A percentile compares a stretch with the other conserved stretches of the same genome.
These are phyloP conservation scores for Listronotus bonariensis DNA, from an alignment of 1,140 invertebrate species.

Conservation along the genomic window DNA sequence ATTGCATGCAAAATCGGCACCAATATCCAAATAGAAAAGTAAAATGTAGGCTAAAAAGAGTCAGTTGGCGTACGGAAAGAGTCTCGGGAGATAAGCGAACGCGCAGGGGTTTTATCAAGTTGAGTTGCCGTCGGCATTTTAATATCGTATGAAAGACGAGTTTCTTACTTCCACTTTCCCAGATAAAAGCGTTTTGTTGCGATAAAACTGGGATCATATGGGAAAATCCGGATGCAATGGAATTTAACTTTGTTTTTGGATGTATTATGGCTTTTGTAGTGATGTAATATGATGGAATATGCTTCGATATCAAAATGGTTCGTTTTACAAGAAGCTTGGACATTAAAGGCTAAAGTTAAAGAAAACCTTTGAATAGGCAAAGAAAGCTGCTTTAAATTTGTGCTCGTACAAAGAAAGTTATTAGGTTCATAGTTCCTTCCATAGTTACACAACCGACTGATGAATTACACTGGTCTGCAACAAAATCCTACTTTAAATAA, in stretches of 20 bases:
- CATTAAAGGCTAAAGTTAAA: too few relatives aligned
- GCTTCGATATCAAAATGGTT: too few relatives aligned
- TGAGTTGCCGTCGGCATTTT: conserved; percentile 17
- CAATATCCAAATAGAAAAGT: conserved; percentile 5
- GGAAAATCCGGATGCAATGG: conserved; percentile 8
- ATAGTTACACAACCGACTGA: too few relatives aligned
- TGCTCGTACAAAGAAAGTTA: too few relatives aligned
- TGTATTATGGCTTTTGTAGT: too few relatives aligned
- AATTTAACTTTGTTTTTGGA: not conserved
- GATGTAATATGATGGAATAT: too few relatives aligned
- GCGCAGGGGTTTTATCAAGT: conserved; percentile 7
- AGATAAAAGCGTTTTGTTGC: conserved; percentile 11
- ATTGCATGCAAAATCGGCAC: not conserved
- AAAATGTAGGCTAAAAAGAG: conserved; percentile 2
- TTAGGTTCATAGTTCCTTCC: too few relatives aligned
- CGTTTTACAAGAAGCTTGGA: too few relatives aligned
- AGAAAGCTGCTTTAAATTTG: too few relatives aligned
- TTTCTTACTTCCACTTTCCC: conserved; percentile 3
- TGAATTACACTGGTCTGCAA: too few relatives aligned
- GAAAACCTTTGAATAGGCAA: too few relatives aligned
- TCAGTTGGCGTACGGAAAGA: not conserved
- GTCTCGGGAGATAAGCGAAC: conserved; percentile 5
- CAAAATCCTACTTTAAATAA: too few relatives aligned
- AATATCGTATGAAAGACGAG: conserved; percentile 11
- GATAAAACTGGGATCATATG: conserved; percentile 13